phyloP scores from a whole-genome alignment of 2,888 invertebrate genomes.

The Tryphoninae sp. region DNA sequence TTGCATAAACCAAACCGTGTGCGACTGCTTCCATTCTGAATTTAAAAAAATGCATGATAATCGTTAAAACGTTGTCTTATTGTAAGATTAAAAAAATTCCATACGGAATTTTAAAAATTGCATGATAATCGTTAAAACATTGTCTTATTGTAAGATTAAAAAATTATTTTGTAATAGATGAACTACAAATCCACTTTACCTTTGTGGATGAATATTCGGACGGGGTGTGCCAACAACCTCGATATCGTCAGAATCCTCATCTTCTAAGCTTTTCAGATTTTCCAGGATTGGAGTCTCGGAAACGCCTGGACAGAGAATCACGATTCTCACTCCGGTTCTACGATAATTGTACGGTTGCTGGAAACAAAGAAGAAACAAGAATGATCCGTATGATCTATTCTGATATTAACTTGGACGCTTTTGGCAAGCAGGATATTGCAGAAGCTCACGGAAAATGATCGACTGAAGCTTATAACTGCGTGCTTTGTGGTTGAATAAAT shows the following conservation, averaged over 20 bases:
- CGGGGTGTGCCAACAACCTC: background rate
- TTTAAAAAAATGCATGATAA: conserved; percentile 20
- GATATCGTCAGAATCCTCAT: conserved; percentile 56
- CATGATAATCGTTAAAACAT: conserved; percentile 31
- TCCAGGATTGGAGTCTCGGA: conserved; percentile 67
- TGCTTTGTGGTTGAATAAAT: conserved; percentile 85
- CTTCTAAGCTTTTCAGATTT: conserved; percentile 60
- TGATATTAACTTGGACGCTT: background rate
- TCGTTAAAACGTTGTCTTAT: conserved; percentile 21
- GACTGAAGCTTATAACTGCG: conserved; percentile 78
- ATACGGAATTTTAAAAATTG: conserved; percentile 69
- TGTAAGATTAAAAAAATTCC: conserved; percentile 61
- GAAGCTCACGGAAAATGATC: conserved; percentile 75
- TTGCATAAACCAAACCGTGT: conserved; percentile 75
- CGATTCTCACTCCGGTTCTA: conserved; percentile 76
- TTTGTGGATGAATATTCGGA: conserved; percentile 69
- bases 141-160: conserved; percentile 31
- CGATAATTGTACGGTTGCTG: conserved; percentile 79
- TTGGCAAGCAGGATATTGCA: too few species aligned
- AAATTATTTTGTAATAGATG: background rate
- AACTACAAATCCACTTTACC: conserved; percentile 56
- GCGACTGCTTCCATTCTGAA: conserved; percentile 75
- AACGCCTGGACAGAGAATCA: conserved; percentile 77
- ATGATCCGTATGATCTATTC: background rate
- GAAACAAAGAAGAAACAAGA: conserved; percentile 15